These are phyloP conservation scores for human DNA, from an alignment of 2,113 vertebrate species.

Conservation along the genomic window DNA sequence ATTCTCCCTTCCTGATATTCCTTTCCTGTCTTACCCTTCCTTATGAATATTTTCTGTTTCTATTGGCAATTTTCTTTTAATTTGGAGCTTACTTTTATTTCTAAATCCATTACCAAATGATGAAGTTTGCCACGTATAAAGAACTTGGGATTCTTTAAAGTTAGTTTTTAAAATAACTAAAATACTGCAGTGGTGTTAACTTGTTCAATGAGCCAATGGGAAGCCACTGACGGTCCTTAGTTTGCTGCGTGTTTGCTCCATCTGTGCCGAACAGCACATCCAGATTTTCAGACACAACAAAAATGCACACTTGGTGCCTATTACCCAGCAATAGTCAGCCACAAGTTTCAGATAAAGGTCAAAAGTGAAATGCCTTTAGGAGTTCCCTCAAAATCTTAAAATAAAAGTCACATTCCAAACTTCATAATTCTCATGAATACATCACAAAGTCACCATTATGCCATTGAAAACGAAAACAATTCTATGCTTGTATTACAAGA, in stretches of 20 bases:
- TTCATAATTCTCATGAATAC: slow-evolving; percentile 78
- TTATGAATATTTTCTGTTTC: background rate
- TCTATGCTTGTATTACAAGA: slow-evolving; percentile 76
- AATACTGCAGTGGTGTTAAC: background rate
- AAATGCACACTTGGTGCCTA: background rate
- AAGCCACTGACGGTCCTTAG: rapidly evolving
- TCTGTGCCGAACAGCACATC: background rate
- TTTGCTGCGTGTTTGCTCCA: background rate
- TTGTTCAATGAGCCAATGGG: background rate
- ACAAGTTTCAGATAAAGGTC: slow-evolving; percentile 82
- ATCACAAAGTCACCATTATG: slow-evolving; percentile 85
- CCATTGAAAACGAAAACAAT: slow-evolving; percentile 81
- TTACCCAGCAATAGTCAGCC: slow-evolving; percentile 66
- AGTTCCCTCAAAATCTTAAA: slow-evolving; percentile 84
- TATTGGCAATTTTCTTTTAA: background rate
- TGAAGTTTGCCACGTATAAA: background rate
- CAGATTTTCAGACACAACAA: slow-evolving; percentile 37
- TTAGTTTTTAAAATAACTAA: background rate
- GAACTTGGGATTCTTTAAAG: background rate
- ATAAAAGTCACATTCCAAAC: slow-evolving; percentile 86
- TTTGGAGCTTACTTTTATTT: background rate
- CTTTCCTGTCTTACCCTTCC: background rate
- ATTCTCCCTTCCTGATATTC: background rate
- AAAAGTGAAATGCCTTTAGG: slow-evolving; percentile 84
- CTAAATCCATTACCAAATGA: background rate